Percentiles rank a stretch among this genome's conserved stretches.
Evolutionary conservation across 2,113 vertebrate genomes (phyloP).

Genomic region (Setophaga coronata): DNA sequence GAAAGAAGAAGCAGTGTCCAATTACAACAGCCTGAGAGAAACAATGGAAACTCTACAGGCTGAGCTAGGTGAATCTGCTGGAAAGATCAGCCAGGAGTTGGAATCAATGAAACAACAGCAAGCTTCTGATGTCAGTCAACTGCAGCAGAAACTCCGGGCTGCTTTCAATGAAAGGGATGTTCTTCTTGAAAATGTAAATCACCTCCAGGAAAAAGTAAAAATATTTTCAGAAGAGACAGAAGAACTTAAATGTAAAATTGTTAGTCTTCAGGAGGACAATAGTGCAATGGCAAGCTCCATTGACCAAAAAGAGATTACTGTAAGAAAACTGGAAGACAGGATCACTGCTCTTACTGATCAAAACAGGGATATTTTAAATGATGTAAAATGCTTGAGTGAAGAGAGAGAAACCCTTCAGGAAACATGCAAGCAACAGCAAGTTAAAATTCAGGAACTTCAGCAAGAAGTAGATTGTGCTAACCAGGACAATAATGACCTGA

Average conservation of each 20-base stretch:
- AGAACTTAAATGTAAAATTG: slow-evolving; percentile 74
- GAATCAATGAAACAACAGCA: slow-evolving; percentile 87
- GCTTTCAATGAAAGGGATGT: slow-evolving; percentile 81
- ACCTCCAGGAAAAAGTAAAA: slow-evolving; percentile 70
- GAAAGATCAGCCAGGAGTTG: slow-evolving; percentile 86
- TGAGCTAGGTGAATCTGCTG: slow-evolving; percentile 85
- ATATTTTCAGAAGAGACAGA: slow-evolving; percentile 58
- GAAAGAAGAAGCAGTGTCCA: slow-evolving; percentile 81
- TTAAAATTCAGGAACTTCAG: slow-evolving; percentile 59
- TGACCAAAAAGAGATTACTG: slow-evolving; percentile 71
- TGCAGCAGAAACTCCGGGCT: slow-evolving; percentile 82
- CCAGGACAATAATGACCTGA: slow-evolving; percentile 69
- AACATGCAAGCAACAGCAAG: slow-evolving; percentile 58
- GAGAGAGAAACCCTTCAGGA: slow-evolving; percentile 71
- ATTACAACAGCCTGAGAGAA: slow-evolving; percentile 81
- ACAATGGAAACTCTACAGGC: slow-evolving; percentile 83
- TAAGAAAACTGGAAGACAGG: slow-evolving; percentile 77
- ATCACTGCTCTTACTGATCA: slow-evolving; percentile 68
- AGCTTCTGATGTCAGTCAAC: slow-evolving; percentile 77
- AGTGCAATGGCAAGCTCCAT: slow-evolving; percentile 68
- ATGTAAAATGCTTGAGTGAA: slow-evolving; percentile 67
- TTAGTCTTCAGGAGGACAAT: slow-evolving; percentile 75
- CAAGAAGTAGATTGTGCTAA: slow-evolving; percentile 63
- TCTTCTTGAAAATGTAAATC: slow-evolving; percentile 76
- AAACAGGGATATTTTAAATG: slow-evolving; percentile 60